Conservation (phyloP, 2,888 invertebrate genomes). For the Melitaea athalia region DNA sequence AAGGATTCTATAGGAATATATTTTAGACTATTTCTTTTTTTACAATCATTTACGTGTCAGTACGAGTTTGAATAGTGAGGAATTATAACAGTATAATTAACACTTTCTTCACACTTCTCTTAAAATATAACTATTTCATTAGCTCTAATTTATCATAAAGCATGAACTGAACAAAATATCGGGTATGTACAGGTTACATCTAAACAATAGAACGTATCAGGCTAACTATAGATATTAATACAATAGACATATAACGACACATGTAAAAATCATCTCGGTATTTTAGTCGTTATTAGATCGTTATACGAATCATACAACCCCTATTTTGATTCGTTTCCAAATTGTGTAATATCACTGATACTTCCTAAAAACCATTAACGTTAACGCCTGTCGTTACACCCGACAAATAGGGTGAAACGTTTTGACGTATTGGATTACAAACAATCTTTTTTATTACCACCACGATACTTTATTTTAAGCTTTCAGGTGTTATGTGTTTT, state of each 20-base stretch:
- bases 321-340: constrained; percentile 20
- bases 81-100: too few species aligned
- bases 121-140: too few species aligned
- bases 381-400: constrained; percentile 28
- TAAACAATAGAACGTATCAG: constrained; percentile 20
- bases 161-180: background rate
- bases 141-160: too few species aligned
- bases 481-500: constrained; percentile 25
- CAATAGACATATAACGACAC: constrained; percentile 4
- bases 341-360: constrained; percentile 22
- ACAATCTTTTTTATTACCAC: constrained; percentile 35
- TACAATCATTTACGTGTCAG: too few species aligned
- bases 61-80: too few species aligned
- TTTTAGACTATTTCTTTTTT: too few species aligned
- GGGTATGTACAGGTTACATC: too few species aligned
- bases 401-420: constrained; percentile 33
- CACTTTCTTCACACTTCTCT: too few species aligned
- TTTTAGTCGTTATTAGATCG: constrained; percentile 12
- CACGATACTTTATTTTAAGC: constrained; percentile 29
- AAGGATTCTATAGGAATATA: too few species aligned
- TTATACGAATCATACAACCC: constrained; percentile 7
- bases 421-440: constrained; percentile 36
- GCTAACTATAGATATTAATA: constrained; percentile 6
- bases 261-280: constrained; percentile 12
- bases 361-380: constrained; percentile 34